These are phyloP conservation scores for Xiphophorus couchianus DNA, from an alignment of 2,113 vertebrate species.

Conservation along the genomic window DNA sequence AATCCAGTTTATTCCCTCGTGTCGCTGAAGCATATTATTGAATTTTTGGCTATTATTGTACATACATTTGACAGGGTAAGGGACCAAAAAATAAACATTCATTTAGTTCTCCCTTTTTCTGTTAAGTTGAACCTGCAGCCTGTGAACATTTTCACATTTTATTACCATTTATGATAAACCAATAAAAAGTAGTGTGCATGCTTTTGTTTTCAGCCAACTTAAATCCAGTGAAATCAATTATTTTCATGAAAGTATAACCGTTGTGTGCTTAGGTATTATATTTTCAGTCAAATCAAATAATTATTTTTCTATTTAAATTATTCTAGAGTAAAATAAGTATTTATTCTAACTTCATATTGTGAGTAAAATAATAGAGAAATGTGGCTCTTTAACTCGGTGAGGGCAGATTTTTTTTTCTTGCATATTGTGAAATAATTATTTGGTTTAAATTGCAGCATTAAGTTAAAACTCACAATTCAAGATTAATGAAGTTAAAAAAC, in stretches of 20 bases:
- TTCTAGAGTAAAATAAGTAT: too few species aligned
- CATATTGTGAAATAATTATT: too few species aligned
- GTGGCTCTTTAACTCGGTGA: too few species aligned
- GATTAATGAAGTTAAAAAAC: too few species aligned
- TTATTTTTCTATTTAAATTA: too few species aligned
- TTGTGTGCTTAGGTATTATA: too few species aligned
- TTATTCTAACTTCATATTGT: too few species aligned
- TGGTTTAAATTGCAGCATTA: too few species aligned
- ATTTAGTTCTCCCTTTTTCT: constrained; percentile 27
- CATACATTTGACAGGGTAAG: constrained; percentile 40
- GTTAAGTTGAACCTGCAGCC: constrained; percentile 49
- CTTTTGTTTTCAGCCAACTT: not conserved
- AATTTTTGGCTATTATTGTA: constrained; percentile 26
- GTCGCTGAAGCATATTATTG: constrained; percentile 35
- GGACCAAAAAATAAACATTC: constrained; percentile 52
- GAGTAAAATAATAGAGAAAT: too few species aligned
- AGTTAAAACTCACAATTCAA: too few species aligned
- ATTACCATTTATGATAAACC: not conserved
- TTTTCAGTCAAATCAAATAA: too few species aligned
- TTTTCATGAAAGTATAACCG: not conserved
- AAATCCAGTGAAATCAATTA: not conserved
- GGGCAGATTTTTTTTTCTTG: too few species aligned
- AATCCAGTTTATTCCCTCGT: constrained; percentile 30
- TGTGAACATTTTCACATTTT: not conserved
- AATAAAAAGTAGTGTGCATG: not conserved